These are phyloP conservation scores for Tetragonula clypearis DNA, from an alignment of 1,140 invertebrate genomes.

Conservation along the genomic window DNA sequence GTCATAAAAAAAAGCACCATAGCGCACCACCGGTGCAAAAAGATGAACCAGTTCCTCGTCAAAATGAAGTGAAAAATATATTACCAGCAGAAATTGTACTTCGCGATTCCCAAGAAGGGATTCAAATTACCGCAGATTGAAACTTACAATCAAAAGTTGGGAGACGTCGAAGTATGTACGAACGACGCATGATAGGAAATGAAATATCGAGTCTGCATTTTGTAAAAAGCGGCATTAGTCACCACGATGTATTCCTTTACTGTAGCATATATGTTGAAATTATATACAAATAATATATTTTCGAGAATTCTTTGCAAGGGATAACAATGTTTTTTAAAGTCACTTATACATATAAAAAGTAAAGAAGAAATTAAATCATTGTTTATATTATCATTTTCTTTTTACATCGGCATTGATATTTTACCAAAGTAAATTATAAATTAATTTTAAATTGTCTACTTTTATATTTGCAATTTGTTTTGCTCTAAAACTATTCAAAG, in stretches of 20 bases:
- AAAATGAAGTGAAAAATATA: slow-evolving; percentile 49
- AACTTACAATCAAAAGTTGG: background rate
- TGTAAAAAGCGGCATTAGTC: slow-evolving; percentile 53
- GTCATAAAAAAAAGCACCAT: slow-evolving; percentile 84
- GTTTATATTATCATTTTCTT: slow-evolving; percentile 15
- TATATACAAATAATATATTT: slow-evolving; percentile 67
- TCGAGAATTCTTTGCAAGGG: slow-evolving; percentile 47
- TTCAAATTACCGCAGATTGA: slow-evolving; percentile 66
- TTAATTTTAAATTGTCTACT: slow-evolving; percentile 16
- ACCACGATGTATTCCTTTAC: slow-evolving; percentile 56
- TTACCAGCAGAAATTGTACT: slow-evolving; percentile 56
- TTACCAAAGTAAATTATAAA: slow-evolving; percentile 2
- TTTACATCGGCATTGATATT: slow-evolving; percentile 31
- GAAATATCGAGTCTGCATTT: slow-evolving; percentile 53
- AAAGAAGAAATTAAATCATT: slow-evolving; percentile 11
- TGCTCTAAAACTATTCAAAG: background rate
- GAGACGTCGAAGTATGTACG: background rate
- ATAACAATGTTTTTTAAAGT: slow-evolving; percentile 33
- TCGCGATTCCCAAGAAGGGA: slow-evolving; percentile 55
- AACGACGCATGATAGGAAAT: slow-evolving; percentile 12
- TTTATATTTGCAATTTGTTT: slow-evolving; percentile 26
- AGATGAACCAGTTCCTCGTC: slow-evolving; percentile 70
- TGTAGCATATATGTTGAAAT: slow-evolving; percentile 53
- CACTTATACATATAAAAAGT: background rate
- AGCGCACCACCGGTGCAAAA: slow-evolving; percentile 48